These are phyloP conservation scores for Bothrops jararaca DNA, from an alignment of 2,113 vertebrate genomes.

Conservation along the genomic window DNA sequence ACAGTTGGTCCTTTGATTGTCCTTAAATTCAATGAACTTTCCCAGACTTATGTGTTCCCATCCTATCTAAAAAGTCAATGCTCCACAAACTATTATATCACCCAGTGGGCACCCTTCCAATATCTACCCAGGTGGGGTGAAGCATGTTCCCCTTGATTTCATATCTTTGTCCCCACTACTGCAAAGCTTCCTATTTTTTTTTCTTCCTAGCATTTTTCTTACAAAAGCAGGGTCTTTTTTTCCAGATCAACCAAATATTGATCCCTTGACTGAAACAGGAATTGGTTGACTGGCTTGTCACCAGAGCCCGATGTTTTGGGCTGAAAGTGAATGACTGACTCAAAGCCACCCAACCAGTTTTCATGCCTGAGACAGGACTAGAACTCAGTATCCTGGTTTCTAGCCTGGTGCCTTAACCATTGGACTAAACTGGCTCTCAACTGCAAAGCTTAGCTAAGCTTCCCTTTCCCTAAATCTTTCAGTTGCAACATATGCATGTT, in stretches of 20 bases:
- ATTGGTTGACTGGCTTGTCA: not conserved
- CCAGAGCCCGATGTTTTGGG: not conserved
- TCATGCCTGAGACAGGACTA: not conserved
- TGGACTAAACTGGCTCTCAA: not conserved
- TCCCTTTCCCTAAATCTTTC: not conserved
- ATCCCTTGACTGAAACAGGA: not conserved
- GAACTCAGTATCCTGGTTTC: not conserved
- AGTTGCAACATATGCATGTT: not conserved
- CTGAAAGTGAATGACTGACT: not conserved
- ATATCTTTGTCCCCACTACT: not conserved
- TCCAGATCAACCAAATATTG: not conserved
- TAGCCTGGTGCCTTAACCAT: not conserved
- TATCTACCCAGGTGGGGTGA: not conserved
- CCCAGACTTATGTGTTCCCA: not conserved
- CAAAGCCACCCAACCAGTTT: not conserved
- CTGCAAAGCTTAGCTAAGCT: not conserved
- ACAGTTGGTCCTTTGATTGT: not conserved
- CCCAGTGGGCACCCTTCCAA: not conserved
- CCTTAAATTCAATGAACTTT: not conserved
- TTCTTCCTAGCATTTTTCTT: not conserved
- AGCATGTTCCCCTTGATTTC: not conserved
- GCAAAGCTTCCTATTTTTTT: not conserved
- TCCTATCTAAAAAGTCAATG: not conserved
- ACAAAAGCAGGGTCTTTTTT: not conserved
- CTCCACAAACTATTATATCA: not conserved